Evolutionary conservation across 2,797 vertebrate species (phyloP).

Genomic region (Craterocephalus amniculus): DNA sequence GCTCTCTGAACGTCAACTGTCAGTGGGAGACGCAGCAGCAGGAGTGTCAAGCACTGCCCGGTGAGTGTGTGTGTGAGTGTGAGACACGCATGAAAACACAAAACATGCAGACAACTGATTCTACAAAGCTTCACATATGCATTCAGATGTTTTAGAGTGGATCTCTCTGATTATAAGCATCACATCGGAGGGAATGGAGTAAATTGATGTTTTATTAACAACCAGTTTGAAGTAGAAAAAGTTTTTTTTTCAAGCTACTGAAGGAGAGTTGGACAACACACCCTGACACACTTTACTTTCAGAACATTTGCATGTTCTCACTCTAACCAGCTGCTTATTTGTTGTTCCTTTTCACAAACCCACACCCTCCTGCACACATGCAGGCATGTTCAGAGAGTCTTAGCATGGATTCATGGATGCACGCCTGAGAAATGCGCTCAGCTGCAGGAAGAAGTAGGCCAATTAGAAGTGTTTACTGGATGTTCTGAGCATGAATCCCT

Average conservation of each 20-base stretch:
- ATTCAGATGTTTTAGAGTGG: too few relatives aligned
- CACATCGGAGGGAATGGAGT: too few relatives aligned
- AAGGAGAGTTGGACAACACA: too few relatives aligned
- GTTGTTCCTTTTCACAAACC: conserved; percentile 18
- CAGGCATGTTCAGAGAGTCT: conserved; percentile 18
- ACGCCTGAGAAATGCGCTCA: conserved; percentile 16
- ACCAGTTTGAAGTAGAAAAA: too few relatives aligned
- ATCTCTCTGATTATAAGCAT: too few relatives aligned
- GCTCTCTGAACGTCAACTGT: conserved; percentile 91
- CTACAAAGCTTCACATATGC: background rate
- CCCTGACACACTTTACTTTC: too few relatives aligned
- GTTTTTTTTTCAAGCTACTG: too few relatives aligned
- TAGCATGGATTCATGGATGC: conserved; percentile 25
- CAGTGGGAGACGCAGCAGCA: conserved; percentile 95
- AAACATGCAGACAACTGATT: background rate
- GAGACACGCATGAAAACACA: background rate
- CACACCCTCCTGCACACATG: conserved; percentile 16
- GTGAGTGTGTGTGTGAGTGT: conserved; percentile 76
- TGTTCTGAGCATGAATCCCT: conserved; percentile 33
- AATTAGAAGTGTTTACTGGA: conserved; percentile 62
- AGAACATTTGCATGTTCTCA: conserved; percentile 12
- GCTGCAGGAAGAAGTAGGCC: conserved; percentile 53
- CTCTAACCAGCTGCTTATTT: conserved; percentile 4
- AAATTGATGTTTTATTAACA: too few relatives aligned
- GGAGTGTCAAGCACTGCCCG: conserved; percentile 92